Conservation (phyloP, 2,797 vertebrate genomes). For the Galaxias olidus region DNA sequence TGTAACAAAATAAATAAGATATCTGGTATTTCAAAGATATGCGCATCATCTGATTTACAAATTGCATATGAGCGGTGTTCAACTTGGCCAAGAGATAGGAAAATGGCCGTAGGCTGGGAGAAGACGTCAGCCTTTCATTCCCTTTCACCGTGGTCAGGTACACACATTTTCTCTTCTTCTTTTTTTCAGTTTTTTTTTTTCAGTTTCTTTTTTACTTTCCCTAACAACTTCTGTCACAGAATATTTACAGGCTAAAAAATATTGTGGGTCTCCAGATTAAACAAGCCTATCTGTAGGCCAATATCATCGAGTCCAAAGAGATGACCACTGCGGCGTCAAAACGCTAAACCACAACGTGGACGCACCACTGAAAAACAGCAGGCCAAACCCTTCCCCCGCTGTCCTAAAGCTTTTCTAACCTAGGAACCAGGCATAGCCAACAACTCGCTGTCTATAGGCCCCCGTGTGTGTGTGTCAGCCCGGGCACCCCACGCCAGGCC, state of each 20-base stretch:
- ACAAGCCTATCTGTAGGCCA: conserved; percentile 10
- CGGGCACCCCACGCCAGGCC: too few relatives aligned
- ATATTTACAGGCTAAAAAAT: conserved; percentile 61
- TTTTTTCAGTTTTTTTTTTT: conserved; percentile 17
- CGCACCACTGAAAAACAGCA: too few relatives aligned
- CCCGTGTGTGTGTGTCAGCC: background rate
- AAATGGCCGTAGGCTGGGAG: conserved; percentile 28
- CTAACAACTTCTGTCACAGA: conserved; percentile 47
- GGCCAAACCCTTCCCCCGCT: too few relatives aligned
- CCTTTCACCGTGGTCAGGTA: conserved; percentile 34
- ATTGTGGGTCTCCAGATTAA: conserved; percentile 37
- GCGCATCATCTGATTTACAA: conserved; percentile 87
- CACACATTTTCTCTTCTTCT: conserved; percentile 36
- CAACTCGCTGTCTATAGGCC: background rate
- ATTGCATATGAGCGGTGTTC: conserved; percentile 67
- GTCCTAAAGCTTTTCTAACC: too few relatives aligned
- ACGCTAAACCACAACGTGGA: too few relatives aligned
- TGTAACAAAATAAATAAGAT: conserved; percentile 93
- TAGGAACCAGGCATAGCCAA: too few relatives aligned
- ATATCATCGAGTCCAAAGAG: too few relatives aligned
- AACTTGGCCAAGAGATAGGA: conserved; percentile 44
- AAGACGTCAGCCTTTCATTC: conserved; percentile 48
- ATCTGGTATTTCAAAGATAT: conserved; percentile 81
- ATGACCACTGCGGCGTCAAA: too few relatives aligned
- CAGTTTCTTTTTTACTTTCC: conserved; percentile 36